phyloP scores from a whole-genome alignment of 2,888 invertebrate genomes.

The Folsomia manolachei region DNA sequence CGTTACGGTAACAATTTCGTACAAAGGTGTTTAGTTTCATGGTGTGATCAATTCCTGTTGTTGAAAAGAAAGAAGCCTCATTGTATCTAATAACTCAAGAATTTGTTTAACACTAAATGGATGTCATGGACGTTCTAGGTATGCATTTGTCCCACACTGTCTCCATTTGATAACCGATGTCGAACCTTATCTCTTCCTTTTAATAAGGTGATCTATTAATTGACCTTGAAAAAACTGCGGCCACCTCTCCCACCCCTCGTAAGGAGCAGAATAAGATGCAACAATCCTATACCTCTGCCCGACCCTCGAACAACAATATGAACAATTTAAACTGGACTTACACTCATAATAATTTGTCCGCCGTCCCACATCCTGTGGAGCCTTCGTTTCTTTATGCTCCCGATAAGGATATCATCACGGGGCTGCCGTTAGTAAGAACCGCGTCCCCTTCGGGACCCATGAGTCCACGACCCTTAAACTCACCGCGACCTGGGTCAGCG shows the following conservation, averaged over 20 bases:
- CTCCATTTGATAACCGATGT: no score
- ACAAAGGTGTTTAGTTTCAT: no score
- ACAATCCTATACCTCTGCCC: not conserved
- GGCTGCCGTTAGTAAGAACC: constrained; percentile 25
- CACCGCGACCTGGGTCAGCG: constrained; percentile 26
- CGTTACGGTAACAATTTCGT: no score
- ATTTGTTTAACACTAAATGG: no score
- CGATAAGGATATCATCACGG: constrained; percentile 15
- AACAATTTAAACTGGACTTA: not conserved
- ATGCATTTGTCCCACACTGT: no score
- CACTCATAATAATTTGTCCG: not conserved
- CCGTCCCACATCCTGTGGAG: constrained; percentile 7
- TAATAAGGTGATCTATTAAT: constrained; percentile 16
- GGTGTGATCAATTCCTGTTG: no score
- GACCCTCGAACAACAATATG: not conserved
- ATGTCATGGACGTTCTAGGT: constrained; percentile 36
- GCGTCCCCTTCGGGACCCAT: constrained; percentile 28
- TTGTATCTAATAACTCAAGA: no score
- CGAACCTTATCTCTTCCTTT: no score
- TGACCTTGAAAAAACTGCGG: constrained; percentile 12
- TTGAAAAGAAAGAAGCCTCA: no score
- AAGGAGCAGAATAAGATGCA: not conserved
- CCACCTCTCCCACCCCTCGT: not conserved
- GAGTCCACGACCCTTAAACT: not conserved
- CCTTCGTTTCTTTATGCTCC: constrained; percentile 16